Percentiles rank a stretch among this genome's conserved stretches.
These are phyloP conservation scores for Aradus depressus DNA, from an alignment of 2,888 invertebrate species.

Conservation along the genomic window DNA sequence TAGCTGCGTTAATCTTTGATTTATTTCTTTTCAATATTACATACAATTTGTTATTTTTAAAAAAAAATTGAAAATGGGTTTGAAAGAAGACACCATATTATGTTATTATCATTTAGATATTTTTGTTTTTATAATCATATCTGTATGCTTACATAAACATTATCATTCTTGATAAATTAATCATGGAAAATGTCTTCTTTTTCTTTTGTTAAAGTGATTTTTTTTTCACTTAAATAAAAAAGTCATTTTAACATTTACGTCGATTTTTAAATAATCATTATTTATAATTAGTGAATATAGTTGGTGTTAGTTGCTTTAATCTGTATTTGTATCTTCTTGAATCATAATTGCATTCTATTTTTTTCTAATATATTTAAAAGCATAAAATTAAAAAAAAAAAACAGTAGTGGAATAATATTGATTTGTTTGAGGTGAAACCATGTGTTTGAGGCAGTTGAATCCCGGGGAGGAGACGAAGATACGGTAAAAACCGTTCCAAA, in stretches of 20 bases:
- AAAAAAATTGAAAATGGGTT: too few relatives aligned
- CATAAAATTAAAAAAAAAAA: background rate
- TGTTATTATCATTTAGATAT: too few relatives aligned
- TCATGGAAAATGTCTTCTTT: slow-evolving; percentile 9
- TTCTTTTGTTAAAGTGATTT: too few relatives aligned
- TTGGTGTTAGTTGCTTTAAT: slow-evolving; percentile 16
- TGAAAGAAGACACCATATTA: too few relatives aligned
- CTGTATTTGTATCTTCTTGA: slow-evolving; percentile 1
- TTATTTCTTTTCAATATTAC: too few relatives aligned
- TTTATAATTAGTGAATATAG: slow-evolving; percentile 15
- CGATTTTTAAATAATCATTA: slow-evolving; percentile 7
- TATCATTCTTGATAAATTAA: slow-evolving; percentile 9
- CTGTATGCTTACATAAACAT: slow-evolving; percentile 16
- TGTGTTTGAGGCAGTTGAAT: too few relatives aligned
- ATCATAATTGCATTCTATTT: background rate
- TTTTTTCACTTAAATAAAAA: background rate
- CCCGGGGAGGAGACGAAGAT: too few relatives aligned
- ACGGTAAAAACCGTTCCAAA: too few relatives aligned
- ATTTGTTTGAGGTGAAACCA: too few relatives aligned
- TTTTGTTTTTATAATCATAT: slow-evolving; percentile 1
- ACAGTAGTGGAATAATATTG: too few relatives aligned
- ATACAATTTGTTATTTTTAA: too few relatives aligned
- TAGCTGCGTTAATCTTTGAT: too few relatives aligned
- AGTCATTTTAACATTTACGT: background rate
- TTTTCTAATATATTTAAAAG: background rate